phyloP scores from a whole-genome alignment of 2,888 invertebrate genomes.

The Aethes cnicana region DNA sequence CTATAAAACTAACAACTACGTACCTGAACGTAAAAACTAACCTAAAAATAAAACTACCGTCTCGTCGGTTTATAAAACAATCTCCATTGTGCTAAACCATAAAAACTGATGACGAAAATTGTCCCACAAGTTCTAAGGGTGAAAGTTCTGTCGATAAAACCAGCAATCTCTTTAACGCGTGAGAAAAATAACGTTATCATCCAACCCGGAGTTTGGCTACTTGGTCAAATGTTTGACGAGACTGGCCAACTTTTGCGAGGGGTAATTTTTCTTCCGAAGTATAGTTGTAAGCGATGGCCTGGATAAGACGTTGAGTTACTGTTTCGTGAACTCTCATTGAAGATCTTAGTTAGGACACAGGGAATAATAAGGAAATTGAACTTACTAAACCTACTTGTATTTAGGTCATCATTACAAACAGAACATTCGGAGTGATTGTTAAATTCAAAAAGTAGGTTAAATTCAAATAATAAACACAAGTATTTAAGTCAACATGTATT shows the following conservation, averaged over 20 bases:
- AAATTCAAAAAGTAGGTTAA: too few relatives aligned
- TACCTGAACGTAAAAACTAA: conserved; percentile 23
- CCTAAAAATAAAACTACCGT: conserved; percentile 20
- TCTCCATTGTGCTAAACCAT: conserved; percentile 11
- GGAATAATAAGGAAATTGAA: too few relatives aligned
- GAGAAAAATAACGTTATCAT: conserved; percentile 25
- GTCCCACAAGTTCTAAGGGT: conserved; percentile 17
- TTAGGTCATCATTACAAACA: too few relatives aligned
- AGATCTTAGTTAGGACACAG: too few relatives aligned
- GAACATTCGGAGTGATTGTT: too few relatives aligned
- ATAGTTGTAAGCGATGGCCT: too few relatives aligned
- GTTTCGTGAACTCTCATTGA: too few relatives aligned
- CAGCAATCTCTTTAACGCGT: conserved; percentile 24
- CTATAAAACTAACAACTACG: neutral
- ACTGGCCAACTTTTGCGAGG: conserved; percentile 3
- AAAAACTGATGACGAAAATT: conserved; percentile 27
- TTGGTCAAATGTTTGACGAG: conserved; percentile 23
- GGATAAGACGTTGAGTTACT: too few relatives aligned
- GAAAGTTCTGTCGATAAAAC: conserved; percentile 27
- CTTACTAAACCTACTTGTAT: too few relatives aligned
- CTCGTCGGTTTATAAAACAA: conserved; percentile 23
- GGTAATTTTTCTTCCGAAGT: conserved; percentile 7
- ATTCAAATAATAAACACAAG: too few relatives aligned
- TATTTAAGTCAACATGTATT: too few relatives aligned
- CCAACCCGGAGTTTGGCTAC: conserved; percentile 5